Conservation (phyloP, 2,888 invertebrate species). For the Trichogramma evanescens region DNA sequence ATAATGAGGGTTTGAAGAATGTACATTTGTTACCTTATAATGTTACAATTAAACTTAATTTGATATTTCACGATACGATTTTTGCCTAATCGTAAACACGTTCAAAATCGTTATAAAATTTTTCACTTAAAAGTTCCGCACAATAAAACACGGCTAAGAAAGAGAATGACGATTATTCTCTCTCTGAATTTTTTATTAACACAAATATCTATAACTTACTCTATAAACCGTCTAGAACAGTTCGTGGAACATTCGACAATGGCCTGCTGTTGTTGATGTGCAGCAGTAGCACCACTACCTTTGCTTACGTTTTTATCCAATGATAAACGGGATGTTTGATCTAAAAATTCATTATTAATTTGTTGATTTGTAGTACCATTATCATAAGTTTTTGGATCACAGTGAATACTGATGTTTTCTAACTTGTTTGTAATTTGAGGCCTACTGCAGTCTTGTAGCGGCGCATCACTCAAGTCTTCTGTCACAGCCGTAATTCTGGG, state of each 20-base stretch:
- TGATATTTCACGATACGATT: neutral
- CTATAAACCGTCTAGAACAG: constrained; percentile 33
- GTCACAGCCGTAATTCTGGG: constrained; percentile 20
- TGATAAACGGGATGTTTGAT: too few species aligned
- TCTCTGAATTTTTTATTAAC: neutral
- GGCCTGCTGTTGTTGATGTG: constrained; percentile 6
- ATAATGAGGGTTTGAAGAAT: neutral
- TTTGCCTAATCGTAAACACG: constrained; percentile 1
- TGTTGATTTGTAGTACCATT: neutral
- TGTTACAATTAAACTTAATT: constrained; percentile 14
- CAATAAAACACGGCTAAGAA: neutral
- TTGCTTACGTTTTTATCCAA: constrained; percentile 1
- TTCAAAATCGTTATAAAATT: too few species aligned
- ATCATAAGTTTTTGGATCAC: constrained; percentile 6
- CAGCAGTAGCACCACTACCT: constrained; percentile 14
- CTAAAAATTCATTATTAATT: too few species aligned
- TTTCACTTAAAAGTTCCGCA: neutral
- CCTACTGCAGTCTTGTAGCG: constrained; percentile 15
- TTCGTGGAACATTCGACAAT: neutral
- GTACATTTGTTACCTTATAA: constrained; percentile 11
- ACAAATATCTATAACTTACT: constrained; percentile 28
- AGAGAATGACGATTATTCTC: neutral
- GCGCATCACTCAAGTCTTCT: constrained; percentile 21
- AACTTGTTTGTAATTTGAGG: constrained; percentile 27
- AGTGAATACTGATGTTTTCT: constrained; percentile 19